Evolutionary conservation across 1,140 invertebrate species (phyloP).

Genomic region (Xylocopa sonorina): DNA sequence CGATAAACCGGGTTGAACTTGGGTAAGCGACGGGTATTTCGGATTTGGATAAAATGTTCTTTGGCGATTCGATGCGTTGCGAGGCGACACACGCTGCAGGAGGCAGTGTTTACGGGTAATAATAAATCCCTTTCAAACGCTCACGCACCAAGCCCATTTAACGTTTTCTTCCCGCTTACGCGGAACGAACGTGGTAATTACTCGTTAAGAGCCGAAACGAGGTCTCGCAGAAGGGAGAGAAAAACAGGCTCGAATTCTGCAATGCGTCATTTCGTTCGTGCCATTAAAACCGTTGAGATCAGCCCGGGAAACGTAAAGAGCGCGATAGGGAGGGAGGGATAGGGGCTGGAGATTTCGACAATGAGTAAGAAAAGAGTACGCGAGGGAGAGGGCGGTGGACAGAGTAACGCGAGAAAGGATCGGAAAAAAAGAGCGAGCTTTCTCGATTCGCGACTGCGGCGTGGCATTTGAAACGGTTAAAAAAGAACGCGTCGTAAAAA

Average conservation of each 20-base stretch:
- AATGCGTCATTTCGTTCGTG: slow-evolving; percentile 51
- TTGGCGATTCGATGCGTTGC: background rate
- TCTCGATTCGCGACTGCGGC: slow-evolving; percentile 39
- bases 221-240: slow-evolving; percentile 40
- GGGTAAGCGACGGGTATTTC: too few relatives aligned
- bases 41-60: background rate
- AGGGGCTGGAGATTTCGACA: background rate
- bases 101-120: slow-evolving; percentile 40
- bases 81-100: background rate
- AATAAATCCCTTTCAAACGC: slow-evolving; percentile 57
- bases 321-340: background rate
- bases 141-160: slow-evolving; percentile 48
- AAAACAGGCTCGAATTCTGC: slow-evolving; percentile 56
- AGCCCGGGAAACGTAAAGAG: slow-evolving; percentile 4
- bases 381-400: background rate
- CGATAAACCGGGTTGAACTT: too few relatives aligned
- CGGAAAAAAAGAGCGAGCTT: slow-evolving; percentile 41
- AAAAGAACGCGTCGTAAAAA: slow-evolving; percentile 73
- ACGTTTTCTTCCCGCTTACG: slow-evolving; percentile 44
- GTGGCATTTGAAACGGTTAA: slow-evolving; percentile 65
- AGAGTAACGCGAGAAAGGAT: slow-evolving; percentile 10
- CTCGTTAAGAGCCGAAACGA: slow-evolving; percentile 55
- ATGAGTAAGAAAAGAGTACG: background rate
- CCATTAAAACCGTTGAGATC: slow-evolving; percentile 61
- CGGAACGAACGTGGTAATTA: slow-evolving; percentile 51